Base-by-base conservation (phyloP, 2,888 invertebrate genomes). In the Volucella inflata region DNA sequence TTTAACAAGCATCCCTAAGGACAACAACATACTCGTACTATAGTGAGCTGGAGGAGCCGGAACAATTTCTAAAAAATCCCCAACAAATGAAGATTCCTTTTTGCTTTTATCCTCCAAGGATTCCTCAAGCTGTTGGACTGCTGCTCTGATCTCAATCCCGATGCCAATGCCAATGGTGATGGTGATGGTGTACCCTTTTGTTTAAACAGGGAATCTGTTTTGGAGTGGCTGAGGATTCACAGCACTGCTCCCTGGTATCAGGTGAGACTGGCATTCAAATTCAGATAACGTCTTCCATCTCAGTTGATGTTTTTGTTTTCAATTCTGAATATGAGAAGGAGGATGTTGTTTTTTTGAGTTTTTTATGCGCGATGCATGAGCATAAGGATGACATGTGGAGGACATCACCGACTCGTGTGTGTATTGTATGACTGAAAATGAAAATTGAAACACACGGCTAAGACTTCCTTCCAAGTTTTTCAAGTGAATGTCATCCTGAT, bases 1-100 rank as follows among this genome's bases (percentile, higher is more conserved):
- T 85, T 85, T 85, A 85, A 85, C 85, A 76, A 85, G 81, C 81
- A 85, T 85, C 80, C 85, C 81, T 72, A 50, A 46, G 40, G 16
- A 21, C 2, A 30, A 42, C 16, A 68, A n/a, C n/a, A n/a, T n/a
- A n/a, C n/a, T n/a, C n/a, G n/a, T n/a, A n/a, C n/a, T n/a, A n/a
- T n/a, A n/a, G 44, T 68, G 76, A 42, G 51, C 40, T 51, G 11
- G 12, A 72, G 48, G 48, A 71, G 21, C 11, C 3, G 21, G 30
- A 64, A 48, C 30, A 46, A 57, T 46, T 48, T 21, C 62, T 8
- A 14, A 16, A n/a, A 70, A 38, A 48, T 30, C 30, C 6, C 30
- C n/a, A 17, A 16, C 55, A 42, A 14, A 30, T 46, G 51, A 42
- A 59, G 46, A 67, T n/a, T 79, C 62, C 55, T 72, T 81, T 79